Conservation (phyloP, 2,113 vertebrate genomes). For the Candoia aspera region DNA sequence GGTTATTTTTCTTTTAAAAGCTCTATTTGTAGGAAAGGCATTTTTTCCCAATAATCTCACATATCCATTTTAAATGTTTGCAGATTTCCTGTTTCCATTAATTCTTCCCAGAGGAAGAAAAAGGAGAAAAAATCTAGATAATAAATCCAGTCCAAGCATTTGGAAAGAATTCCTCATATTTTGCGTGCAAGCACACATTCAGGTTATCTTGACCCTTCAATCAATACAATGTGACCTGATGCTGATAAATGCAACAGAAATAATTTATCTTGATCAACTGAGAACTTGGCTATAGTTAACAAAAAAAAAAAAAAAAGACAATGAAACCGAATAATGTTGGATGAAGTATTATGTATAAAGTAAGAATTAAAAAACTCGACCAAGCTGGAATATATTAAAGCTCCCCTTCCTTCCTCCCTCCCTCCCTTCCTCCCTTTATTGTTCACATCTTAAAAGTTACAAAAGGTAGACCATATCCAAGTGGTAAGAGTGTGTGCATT, state of each 20-base stretch:
- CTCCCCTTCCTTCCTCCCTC: neutral
- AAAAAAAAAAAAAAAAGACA: neutral
- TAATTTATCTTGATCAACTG: neutral
- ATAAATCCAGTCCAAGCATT: neutral
- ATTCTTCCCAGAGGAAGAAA: constrained; percentile 34
- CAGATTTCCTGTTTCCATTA: constrained; percentile 45
- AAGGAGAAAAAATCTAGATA: neutral
- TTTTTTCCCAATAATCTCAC: constrained; percentile 45
- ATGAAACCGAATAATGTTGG: neutral
- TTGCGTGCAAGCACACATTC: neutral
- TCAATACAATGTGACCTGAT: constrained; percentile 28
- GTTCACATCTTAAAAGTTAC: no score
- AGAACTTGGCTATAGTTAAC: constrained; percentile 8
- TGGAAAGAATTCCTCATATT: neutral
- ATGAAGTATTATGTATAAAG: constrained; percentile 5
- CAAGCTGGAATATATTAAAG: neutral
- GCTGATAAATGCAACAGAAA: neutral
- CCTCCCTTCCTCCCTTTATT: no score
- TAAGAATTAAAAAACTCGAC: neutral
- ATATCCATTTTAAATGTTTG: constrained; percentile 50
- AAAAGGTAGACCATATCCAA: no score
- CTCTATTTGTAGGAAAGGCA: constrained; percentile 25
- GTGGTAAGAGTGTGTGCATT: neutral
- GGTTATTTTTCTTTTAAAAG: constrained; percentile 46
- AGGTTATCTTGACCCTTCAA: neutral